phyloP scores from a whole-genome alignment of 2,888 invertebrate species.

The Enchytraeus crypticus region DNA sequence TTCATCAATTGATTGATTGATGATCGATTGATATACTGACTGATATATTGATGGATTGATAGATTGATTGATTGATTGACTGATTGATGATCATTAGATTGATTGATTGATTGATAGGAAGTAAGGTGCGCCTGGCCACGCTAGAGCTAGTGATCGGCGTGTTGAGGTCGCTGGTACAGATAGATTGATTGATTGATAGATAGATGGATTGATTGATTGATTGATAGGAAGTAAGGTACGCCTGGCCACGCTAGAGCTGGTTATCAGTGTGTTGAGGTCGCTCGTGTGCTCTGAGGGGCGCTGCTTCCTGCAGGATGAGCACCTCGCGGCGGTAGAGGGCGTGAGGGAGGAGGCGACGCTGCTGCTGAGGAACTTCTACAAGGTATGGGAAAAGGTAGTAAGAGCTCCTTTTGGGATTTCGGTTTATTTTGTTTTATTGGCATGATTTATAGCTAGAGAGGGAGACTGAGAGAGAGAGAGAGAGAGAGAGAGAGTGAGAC shows the following conservation, averaged over 20 bases:
- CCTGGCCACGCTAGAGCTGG: constrained; percentile 81
- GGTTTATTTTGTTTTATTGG: not conserved
- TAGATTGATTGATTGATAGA: no score
- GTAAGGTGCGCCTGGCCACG: constrained; percentile 81
- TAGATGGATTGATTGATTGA: not conserved
- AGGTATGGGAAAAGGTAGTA: constrained; percentile 52
- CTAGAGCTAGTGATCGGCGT: constrained; percentile 78
- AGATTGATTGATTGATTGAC: no score
- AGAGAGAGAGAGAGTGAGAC: not conserved
- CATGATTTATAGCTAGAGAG: not conserved
- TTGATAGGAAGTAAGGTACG: constrained; percentile 68
- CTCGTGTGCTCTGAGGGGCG: constrained; percentile 53
- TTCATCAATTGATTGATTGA: no score
- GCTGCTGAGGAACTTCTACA: constrained; percentile 80
- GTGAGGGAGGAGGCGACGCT: constrained; percentile 73
- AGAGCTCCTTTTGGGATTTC: not conserved
- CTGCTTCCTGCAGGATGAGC: constrained; percentile 60
- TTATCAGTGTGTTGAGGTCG: constrained; percentile 68
- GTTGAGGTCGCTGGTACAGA: constrained; percentile 63
- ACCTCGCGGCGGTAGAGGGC: constrained; percentile 61
- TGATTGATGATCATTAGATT: no score
- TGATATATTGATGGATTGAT: no score
- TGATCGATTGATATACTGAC: no score
- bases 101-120: constrained; percentile 58
- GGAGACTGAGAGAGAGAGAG: not conserved